Percentiles rank a stretch among this genome's conserved stretches.
phyloP scores from a whole-genome alignment of 1,140 invertebrate genomes.

The Philaenus spumarius region DNA sequence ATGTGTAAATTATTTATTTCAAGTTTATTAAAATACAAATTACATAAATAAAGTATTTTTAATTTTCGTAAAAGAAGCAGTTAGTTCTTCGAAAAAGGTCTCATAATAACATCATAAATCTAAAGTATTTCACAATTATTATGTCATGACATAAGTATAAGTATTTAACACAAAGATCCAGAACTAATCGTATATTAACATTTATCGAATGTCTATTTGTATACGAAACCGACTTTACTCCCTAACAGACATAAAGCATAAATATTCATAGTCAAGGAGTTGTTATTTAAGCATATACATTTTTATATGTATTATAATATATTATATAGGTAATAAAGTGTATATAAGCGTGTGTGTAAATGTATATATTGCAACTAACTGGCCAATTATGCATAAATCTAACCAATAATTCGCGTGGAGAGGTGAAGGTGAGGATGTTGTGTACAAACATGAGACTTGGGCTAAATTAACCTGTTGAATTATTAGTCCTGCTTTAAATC shows the following conservation, averaged over 20 bases:
- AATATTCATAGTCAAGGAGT: not conserved
- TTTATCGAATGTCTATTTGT: not conserved
- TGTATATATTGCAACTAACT: conserved; percentile 2
- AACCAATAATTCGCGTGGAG: not conserved
- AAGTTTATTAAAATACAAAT: no score
- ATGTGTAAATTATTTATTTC: no score
- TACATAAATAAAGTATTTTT: no score
- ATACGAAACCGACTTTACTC: not conserved
- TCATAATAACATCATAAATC: no score
- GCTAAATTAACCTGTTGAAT: conserved; percentile 3
- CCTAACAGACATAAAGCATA: not conserved
- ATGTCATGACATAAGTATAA: no score
- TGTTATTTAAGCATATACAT: not conserved
- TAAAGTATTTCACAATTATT: no score
- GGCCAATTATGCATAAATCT: conserved; percentile 1
- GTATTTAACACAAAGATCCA: no score
- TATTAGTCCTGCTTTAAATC: conserved; percentile 9
- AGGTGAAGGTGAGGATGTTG: not conserved
- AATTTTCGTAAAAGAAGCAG: no score
- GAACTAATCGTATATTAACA: no score
- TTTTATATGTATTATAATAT: conserved; percentile 2
- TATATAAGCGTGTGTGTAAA: not conserved
- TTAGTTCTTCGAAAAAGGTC: no score
- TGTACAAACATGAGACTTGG: no score
- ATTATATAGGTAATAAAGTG: not conserved